Percentiles rank a stretch among this genome's conserved stretches.
These are phyloP conservation scores for Sebastes cheni DNA, from an alignment of 2,797 vertebrate genomes.

Conservation along the genomic window DNA sequence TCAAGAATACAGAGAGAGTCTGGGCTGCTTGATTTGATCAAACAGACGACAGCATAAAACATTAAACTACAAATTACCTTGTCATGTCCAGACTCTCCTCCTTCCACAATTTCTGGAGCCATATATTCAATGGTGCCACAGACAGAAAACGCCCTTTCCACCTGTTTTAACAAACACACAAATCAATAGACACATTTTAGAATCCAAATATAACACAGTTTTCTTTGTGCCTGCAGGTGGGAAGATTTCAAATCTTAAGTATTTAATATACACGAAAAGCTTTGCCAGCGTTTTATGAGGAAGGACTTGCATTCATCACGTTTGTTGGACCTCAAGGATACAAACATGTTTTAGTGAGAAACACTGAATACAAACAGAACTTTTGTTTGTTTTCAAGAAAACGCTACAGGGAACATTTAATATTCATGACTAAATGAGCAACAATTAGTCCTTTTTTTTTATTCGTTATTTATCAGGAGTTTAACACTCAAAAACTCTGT, in stretches of 20 bases:
- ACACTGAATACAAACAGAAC: not conserved
- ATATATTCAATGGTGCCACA: conserved; percentile 99
- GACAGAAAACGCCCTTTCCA: conserved; percentile 95
- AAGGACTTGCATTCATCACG: not conserved
- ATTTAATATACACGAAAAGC: not conserved
- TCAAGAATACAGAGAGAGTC: not conserved
- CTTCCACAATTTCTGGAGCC: conserved; percentile 98
- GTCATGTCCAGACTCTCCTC: conserved; percentile 94
- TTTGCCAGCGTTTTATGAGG: not conserved
- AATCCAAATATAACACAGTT: not conserved
- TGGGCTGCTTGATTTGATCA: not conserved
- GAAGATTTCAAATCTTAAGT: not conserved
- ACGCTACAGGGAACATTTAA: not conserved
- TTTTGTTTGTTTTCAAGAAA: not conserved
- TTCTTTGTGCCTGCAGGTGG: not conserved
- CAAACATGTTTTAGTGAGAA: not conserved
- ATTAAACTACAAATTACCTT: conserved; percentile 83
- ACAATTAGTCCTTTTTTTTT: not conserved
- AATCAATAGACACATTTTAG: not conserved
- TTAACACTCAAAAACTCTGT: not conserved
- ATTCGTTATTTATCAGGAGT: not conserved
- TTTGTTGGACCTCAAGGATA: not conserved
- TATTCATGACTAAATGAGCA: not conserved
- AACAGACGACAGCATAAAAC: not conserved
- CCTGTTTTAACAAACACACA: conserved; percentile 32